Conservation (phyloP, 2,888 invertebrate genomes). For the Criorhina ranunculi region DNA sequence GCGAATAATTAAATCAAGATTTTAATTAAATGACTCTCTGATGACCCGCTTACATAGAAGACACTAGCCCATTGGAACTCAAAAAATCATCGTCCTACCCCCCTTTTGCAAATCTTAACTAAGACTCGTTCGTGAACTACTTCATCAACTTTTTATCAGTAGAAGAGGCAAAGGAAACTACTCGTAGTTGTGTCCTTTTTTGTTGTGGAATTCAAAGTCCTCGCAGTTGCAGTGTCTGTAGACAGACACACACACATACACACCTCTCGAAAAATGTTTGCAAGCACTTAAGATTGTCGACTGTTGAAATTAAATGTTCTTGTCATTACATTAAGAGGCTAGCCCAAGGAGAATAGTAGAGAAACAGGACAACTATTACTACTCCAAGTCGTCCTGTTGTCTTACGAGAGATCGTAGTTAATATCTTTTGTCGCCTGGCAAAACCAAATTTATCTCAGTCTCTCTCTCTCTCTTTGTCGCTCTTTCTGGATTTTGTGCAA, state of each 20-base stretch:
- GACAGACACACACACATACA: slow-evolving; percentile 9
- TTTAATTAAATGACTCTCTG: slow-evolving; percentile 61
- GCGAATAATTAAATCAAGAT: slow-evolving; percentile 48
- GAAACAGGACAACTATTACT: slow-evolving; percentile 52
- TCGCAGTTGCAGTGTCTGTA: slow-evolving; percentile 18
- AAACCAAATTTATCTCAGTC: slow-evolving; percentile 42
- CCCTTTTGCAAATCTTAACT: slow-evolving; percentile 13
- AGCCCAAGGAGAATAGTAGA: slow-evolving; percentile 11
- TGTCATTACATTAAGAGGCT: slow-evolving; percentile 70
- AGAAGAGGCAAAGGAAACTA: background rate
- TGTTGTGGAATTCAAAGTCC: slow-evolving; percentile 15
- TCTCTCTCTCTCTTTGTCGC: slow-evolving; percentile 1
- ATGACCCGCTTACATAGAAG: slow-evolving; percentile 27
- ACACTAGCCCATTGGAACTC: background rate
- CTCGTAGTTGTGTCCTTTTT: slow-evolving; percentile 15
- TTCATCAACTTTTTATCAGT: slow-evolving; percentile 42
- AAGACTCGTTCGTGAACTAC: background rate
- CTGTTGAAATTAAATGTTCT: slow-evolving; percentile 70
- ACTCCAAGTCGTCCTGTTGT: slow-evolving; percentile 23
- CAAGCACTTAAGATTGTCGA: slow-evolving; percentile 68
- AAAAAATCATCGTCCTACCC: background rate
- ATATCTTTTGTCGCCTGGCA: slow-evolving; percentile 61
- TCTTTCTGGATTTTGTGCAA: slow-evolving; percentile 12
- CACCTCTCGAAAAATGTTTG: slow-evolving; percentile 43
- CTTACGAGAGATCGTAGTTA: slow-evolving; percentile 48